Evolutionary conservation across 2,113 vertebrate genomes (phyloP), one percentile per base, ranked within the genome.

Genomic region (Cynopterus brachyotis): DNA sequence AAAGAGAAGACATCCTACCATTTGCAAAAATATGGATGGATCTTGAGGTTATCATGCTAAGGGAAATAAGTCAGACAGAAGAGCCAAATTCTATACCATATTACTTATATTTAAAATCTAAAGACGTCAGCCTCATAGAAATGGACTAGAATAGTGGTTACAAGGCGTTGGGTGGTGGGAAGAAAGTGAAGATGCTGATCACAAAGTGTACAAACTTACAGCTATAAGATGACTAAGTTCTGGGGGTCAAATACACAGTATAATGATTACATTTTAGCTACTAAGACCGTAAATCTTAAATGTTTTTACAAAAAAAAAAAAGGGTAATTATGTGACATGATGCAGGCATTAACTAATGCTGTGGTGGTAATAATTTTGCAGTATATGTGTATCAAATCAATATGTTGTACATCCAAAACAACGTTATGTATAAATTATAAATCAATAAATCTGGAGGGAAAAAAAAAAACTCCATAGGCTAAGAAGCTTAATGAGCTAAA

Each of bases 111-210:
- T 76, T 32, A 4, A 50, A 37, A 50, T 62, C 40, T 20, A 28
- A 37, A 88, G 45, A 26, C 8, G 45, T 64, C 32, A 50, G 9
- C 22, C 7, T 89, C 9, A 60, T 75, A n/a, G 55, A 75, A 75
- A 47, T 37, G 42, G 6, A 28, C 40, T 47, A 62, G 13, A 50
- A 47, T n/a, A 10, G 22, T 50, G 15, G 6, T 89, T 47, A 47
- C 40, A 0, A 2, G 22, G 2, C 15, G 5, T 16, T 35, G 4
- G 32, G 1, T 4, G 6, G 9, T 75, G 42, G 16, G 57, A 1
- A 5, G 22, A 42, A 64, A 22, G 17, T 32, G 17, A 45, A 78
- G 57, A 66, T 64, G 24, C 35, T 89, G n/a, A 10, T 50, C 45
- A 32, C 45, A 32, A 64, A 64, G 11, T 15, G 16, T 66, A 64